phyloP scores from a whole-genome alignment of 2,113 vertebrate genomes.

The Pterocles gutturalis region DNA sequence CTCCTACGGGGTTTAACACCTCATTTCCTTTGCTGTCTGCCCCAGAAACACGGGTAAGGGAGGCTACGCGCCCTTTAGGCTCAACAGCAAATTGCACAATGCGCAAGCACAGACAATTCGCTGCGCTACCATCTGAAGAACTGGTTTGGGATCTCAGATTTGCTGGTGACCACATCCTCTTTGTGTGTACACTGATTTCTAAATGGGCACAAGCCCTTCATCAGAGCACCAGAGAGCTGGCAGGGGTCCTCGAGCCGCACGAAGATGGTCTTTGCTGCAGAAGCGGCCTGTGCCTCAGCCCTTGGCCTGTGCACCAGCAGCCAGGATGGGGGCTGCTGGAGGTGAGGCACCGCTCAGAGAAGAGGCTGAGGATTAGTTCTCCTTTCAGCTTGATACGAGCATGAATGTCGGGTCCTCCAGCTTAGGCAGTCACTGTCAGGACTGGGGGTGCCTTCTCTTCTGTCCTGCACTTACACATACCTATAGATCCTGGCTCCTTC shows the following conservation, averaged over 20 bases:
- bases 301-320: background rate
- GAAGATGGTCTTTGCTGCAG: background rate
- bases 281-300: background rate
- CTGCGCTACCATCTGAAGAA: background rate
- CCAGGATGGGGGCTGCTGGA: background rate
- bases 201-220: background rate
- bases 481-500: background rate
- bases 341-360: background rate
- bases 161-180: background rate
- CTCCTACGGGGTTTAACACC: conserved; percentile 43
- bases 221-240: background rate
- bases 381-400: background rate
- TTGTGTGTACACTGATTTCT: background rate
- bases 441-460: background rate
- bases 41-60: background rate
- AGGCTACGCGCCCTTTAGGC: background rate
- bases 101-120: background rate
- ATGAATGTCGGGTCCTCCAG: background rate
- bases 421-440: background rate
- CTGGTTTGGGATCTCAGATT: background rate
- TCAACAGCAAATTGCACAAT: background rate
- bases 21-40: background rate
- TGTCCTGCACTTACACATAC: background rate
- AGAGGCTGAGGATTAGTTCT: background rate
- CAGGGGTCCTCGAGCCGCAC: background rate